A percentile compares a stretch with the other conserved stretches of the same genome.
These are phyloP conservation scores for Mythimna vitellina DNA, from an alignment of 2,888 invertebrate species.

Conservation along the genomic window DNA sequence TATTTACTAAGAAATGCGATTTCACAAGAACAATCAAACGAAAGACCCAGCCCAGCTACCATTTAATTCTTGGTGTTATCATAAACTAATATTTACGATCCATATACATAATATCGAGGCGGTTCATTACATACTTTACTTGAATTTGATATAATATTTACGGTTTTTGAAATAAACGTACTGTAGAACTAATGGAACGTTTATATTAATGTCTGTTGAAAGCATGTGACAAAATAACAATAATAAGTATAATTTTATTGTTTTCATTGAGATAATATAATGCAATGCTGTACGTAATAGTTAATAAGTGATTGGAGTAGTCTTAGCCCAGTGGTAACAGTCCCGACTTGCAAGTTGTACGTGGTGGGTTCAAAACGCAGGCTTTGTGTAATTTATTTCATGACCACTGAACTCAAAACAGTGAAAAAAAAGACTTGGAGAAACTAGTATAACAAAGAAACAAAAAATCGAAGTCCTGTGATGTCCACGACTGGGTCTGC, in stretches of 20 bases:
- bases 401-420: no score
- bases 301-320: no score
- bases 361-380: no score
- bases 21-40: slow-evolving; percentile 1
- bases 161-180: slow-evolving; percentile 19
- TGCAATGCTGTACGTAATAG: background rate
- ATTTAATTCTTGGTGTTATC: slow-evolving; percentile 28
- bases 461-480: no score
- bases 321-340: no score
- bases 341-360: no score
- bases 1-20: slow-evolving; percentile 5
- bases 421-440: no score
- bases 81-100: slow-evolving; percentile 47
- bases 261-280: slow-evolving; percentile 25
- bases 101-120: slow-evolving; percentile 12
- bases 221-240: slow-evolving; percentile 27
- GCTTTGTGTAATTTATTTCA: no score
- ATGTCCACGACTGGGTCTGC: no score
- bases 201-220: slow-evolving; percentile 29
- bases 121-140: slow-evolving; percentile 30
- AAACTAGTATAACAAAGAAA: no score
- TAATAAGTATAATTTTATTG: slow-evolving; percentile 12
- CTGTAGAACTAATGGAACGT: slow-evolving; percentile 8
- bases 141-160: slow-evolving; percentile 19
- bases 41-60: slow-evolving; percentile 26